Evolutionary conservation across 2,113 vertebrate genomes (phyloP).

Genomic region (Megaptera novaeangliae): DNA sequence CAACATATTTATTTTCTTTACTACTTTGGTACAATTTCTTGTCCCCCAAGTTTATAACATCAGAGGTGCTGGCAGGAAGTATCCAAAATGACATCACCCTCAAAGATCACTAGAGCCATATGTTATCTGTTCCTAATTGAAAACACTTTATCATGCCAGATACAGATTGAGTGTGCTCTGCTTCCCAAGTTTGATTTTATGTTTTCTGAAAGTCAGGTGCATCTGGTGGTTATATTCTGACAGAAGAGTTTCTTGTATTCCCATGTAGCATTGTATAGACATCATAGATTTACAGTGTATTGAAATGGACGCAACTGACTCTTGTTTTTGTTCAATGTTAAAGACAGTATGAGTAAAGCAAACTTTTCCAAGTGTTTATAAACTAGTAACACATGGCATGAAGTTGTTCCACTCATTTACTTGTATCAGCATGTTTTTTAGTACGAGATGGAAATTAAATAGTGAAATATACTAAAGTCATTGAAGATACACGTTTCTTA

Average conservation of each 20-base stretch:
- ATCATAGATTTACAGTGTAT: slow-evolving; percentile 29
- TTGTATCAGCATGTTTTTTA: neutral
- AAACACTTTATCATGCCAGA: neutral
- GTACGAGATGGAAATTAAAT: neutral
- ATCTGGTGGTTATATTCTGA: neutral
- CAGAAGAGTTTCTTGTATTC: slow-evolving; percentile 29
- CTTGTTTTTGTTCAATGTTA: slow-evolving; percentile 22
- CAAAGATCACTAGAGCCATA: neutral
- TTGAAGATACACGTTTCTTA: neutral
- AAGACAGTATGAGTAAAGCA: neutral
- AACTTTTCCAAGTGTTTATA: neutral
- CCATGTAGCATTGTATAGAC: neutral
- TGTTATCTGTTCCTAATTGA: neutral
- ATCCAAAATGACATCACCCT: slow-evolving; percentile 14
- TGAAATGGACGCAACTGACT: neutral
- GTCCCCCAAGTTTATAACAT: neutral
- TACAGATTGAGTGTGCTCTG: neutral
- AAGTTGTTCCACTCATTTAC: neutral
- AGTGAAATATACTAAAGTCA: neutral
- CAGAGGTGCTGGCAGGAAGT: neutral
- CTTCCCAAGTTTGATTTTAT: slow-evolving; percentile 4
- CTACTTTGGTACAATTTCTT: neutral
- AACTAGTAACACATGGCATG: neutral
- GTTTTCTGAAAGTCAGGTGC: slow-evolving; percentile 7
- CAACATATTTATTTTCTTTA: slow-evolving; percentile 26